These are phyloP conservation scores for Euthynnus affinis DNA, from an alignment of 2,797 vertebrate species.

Conservation along the genomic window DNA sequence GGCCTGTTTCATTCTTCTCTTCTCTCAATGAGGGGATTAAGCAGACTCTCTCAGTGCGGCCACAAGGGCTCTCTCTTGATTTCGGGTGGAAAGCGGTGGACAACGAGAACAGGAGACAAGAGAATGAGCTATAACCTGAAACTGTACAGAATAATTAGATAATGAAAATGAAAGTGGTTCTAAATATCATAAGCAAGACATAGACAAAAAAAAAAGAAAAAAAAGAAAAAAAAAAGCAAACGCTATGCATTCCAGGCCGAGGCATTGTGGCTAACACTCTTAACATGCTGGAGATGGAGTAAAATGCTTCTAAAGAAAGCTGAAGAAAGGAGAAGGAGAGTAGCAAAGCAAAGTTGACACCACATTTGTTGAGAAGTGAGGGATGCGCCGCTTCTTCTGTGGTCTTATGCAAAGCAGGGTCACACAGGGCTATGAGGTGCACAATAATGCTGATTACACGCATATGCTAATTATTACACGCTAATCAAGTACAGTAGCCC, in stretches of 20 bases:
- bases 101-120: constrained; percentile 68
- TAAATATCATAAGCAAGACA: constrained; percentile 49
- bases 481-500: constrained; percentile 91
- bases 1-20: constrained; percentile 84
- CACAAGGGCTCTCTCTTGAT: constrained; percentile 79
- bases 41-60: constrained; percentile 78
- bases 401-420: constrained; percentile 90
- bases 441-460: constrained; percentile 93
- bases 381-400: constrained; percentile 84
- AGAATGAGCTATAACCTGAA: constrained; percentile 61
- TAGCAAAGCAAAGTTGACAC: constrained; percentile 85
- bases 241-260: constrained; percentile 47
- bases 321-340: constrained; percentile 78
- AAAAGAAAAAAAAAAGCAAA: constrained; percentile 21
- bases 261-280: constrained; percentile 59
- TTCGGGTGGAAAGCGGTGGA: constrained; percentile 65
- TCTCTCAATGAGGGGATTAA: constrained; percentile 89
- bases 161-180: constrained; percentile 41
- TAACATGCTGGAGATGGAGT: constrained; percentile 67
- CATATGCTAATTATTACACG: constrained; percentile 91
- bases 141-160: constrained; percentile 55
- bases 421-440: constrained; percentile 84
- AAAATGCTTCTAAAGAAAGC: constrained; percentile 75
- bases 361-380: constrained; percentile 82
- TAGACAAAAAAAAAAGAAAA: constrained; percentile 34